Evolutionary conservation across 2,888 invertebrate species (phyloP), one percentile per base, ranked within the genome.

Genomic region (Agonopterix heracliana): DNA sequence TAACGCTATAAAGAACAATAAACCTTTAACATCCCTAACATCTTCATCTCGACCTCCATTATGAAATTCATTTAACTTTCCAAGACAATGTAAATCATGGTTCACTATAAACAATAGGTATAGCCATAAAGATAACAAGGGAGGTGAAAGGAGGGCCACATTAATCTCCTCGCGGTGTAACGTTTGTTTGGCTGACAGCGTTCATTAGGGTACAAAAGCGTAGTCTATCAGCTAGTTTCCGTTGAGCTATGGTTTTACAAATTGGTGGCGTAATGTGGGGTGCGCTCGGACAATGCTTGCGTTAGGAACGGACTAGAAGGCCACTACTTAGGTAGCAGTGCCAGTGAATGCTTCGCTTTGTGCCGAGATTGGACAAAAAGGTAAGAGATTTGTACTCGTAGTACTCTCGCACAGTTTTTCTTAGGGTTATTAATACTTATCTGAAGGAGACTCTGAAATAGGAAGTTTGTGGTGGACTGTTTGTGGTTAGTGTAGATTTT

Each of bases 201-300:
- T 82, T 83, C 83, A 85, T 85, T 82, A 82, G 67, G 66, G 63
- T 72, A 83, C 82, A 83, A 84, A 78, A 69, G 84, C 74, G 63
- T 66, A 68, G 77, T 78, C 82, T 81, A 82, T 81, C 81, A 73
- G 76, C 66, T 75, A 78, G 81, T 78, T 81, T 80, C 80, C 79
- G 68, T 55, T 61, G 66, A 60, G 70, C 68, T 68, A 71, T 72
- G 73, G 68, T 71, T 78, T 76, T 74, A 76, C 79, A 79, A 81
- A 82, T 81, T 81, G 76, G 69, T 69, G 64, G 66, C 66, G 73
- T 74, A 74, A 79, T 75, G 70, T 70, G 63, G 65, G 68, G 63
- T 17, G 46, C 40, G 46, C 38, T 36, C 43, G 47, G 47, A 47
- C 43, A 47, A 47, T 42, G 44, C 42, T 10, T 7, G 34, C 46